These are phyloP conservation scores for Ormyrus pomaceus DNA, from an alignment of 2,888 invertebrate genomes.

Conservation along the genomic window DNA sequence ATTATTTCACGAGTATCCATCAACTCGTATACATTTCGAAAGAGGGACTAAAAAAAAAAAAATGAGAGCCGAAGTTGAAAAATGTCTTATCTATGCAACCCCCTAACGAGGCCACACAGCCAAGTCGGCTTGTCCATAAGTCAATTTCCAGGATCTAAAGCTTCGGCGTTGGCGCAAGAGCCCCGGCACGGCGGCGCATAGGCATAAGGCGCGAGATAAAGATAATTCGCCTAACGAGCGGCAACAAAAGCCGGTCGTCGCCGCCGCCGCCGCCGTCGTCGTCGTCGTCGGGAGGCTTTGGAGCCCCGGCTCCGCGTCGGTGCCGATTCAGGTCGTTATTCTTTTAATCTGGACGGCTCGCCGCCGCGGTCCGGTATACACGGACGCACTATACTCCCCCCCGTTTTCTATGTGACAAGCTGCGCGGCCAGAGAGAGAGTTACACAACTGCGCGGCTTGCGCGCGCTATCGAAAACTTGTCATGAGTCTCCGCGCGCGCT, in stretches of 20 bases:
- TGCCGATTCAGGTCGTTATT: slow-evolving; percentile 57
- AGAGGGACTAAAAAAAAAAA: too few relatives aligned
- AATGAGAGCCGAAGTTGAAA: too few relatives aligned
- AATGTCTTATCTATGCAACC: too few relatives aligned
- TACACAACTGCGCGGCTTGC: too few relatives aligned
- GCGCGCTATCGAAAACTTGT: slow-evolving; percentile 37
- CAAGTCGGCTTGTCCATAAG: background rate
- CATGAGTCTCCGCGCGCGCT: background rate
- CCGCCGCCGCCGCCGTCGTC: too few relatives aligned
- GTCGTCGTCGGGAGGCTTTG: background rate
- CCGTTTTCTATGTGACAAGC: background rate
- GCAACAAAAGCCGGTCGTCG: background rate
- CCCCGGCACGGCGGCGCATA: background rate
- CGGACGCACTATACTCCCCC: background rate
- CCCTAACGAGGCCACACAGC: too few relatives aligned
- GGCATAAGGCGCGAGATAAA: slow-evolving; percentile 19
- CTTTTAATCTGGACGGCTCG: slow-evolving; percentile 50
- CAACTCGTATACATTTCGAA: too few relatives aligned
- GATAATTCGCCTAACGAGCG: slow-evolving; percentile 34
- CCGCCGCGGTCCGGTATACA: background rate
- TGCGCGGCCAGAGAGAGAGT: background rate
- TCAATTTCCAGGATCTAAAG: slow-evolving; percentile 14
- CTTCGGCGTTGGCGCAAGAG: background rate
- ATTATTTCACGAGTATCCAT: too few relatives aligned
- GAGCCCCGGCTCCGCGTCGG: slow-evolving; percentile 23